Conservation (phyloP, 2,797 vertebrate genomes). For the Synaphobranchus kaupii region DNA sequence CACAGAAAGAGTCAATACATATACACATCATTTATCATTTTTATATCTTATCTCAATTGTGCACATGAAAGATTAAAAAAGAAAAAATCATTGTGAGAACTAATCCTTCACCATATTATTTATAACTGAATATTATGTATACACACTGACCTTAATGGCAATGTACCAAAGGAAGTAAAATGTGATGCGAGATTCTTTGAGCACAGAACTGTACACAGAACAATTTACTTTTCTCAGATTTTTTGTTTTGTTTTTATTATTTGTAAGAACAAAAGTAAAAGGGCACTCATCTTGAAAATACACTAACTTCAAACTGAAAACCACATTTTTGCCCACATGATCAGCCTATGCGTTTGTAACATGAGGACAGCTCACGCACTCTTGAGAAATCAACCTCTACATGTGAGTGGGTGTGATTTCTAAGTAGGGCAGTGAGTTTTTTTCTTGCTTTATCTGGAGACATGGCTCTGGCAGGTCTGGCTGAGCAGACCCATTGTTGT, state of each 20-base stretch:
- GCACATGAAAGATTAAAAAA: background rate
- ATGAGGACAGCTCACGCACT: background rate
- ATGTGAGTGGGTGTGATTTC: background rate
- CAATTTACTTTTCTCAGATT: background rate
- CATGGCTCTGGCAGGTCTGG: background rate
- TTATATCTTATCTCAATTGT: background rate
- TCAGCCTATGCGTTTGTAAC: background rate
- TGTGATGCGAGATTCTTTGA: background rate
- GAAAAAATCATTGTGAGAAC: background rate
- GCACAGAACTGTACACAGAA: background rate
- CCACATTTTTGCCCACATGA: background rate
- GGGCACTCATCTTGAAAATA: background rate
- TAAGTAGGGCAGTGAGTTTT: constrained; percentile 6
- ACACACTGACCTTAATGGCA: background rate
- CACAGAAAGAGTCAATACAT: background rate
- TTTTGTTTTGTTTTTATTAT: background rate
- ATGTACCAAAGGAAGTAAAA: background rate
- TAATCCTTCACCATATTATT: background rate
- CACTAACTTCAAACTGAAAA: background rate
- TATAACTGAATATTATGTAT: background rate
- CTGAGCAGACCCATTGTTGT: background rate
- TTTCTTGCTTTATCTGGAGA: background rate
- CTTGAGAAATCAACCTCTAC: background rate
- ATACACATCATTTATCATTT: background rate
- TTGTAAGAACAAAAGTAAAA: background rate